Conservation (phyloP, 2,797 vertebrate genomes). For the Rhabdomys pumilio region DNA sequence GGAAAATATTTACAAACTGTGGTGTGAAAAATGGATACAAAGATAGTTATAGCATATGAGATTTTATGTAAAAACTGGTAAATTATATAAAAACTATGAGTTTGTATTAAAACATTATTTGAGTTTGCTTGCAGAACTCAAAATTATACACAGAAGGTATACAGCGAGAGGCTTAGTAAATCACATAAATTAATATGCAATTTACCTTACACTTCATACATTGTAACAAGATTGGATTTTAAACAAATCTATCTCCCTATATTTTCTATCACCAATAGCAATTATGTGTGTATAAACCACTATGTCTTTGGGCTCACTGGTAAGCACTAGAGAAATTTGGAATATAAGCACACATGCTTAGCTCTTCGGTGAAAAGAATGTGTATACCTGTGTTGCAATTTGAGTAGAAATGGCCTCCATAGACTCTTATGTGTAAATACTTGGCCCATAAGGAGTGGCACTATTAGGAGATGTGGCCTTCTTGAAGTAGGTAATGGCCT, state of each 20-base stretch:
- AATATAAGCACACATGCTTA: not conserved
- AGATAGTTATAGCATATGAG: not conserved
- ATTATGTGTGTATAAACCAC: not conserved
- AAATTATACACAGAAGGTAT: not conserved
- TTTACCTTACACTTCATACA: not conserved
- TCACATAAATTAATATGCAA: not conserved
- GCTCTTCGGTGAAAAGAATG: not conserved
- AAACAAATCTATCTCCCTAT: not conserved
- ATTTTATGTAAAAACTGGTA: not conserved
- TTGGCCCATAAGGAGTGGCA: too few relatives aligned
- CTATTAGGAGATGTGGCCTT: too few relatives aligned
- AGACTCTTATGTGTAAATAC: too few relatives aligned
- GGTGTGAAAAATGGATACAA: not conserved
- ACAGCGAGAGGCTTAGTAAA: not conserved
- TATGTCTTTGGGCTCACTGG: not conserved
- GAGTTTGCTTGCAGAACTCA: not conserved
- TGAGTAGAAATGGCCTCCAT: too few relatives aligned
- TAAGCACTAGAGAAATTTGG: not conserved
- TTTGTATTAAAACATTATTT: constrained; percentile 9
- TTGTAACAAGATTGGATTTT: not conserved
- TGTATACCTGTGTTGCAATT: not conserved
- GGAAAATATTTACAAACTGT: not conserved
- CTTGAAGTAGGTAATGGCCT: too few relatives aligned
- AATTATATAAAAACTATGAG: not conserved
- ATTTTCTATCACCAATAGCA: not conserved